Conservation (phyloP, 2,888 invertebrate genomes). For the Epistrophe grossulariae region DNA sequence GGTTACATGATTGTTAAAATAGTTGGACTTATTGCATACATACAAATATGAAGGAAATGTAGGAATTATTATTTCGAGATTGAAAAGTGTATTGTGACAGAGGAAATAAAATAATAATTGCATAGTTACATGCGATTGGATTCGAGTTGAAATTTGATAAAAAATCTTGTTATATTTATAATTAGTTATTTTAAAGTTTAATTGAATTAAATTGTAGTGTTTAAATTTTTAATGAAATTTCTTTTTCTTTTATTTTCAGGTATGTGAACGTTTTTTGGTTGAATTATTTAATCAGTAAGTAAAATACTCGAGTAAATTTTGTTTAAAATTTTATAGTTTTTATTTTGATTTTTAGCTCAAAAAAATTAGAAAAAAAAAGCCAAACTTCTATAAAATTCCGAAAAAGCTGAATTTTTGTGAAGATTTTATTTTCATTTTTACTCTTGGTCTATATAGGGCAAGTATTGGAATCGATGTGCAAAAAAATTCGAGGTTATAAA, state of each 20-base stretch:
- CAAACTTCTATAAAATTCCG: no score
- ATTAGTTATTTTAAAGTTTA: neutral
- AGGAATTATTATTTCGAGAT: neutral
- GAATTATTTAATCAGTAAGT: constrained; percentile 6
- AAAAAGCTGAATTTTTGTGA: no score
- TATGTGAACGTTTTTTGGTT: constrained; percentile 32
- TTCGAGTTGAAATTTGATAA: neutral
- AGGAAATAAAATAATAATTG: constrained; percentile 7
- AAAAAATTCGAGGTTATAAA: no score
- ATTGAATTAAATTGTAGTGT: neutral
- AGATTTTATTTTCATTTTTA: no score
- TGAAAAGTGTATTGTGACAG: neutral
- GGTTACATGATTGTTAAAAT: constrained; percentile 26
- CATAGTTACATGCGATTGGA: neutral
- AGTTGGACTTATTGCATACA: constrained; percentile 35
- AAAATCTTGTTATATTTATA: neutral
- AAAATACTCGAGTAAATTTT: neutral
- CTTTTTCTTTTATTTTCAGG: constrained; percentile 41
- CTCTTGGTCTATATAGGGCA: no score
- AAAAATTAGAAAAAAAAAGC: no score
- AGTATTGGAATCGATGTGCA: no score
- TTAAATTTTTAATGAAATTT: constrained; percentile 9
- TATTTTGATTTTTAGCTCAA: no score
- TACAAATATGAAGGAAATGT: constrained; percentile 13
- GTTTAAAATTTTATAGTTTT: neutral